These are phyloP conservation scores for Circaetus gallicus DNA, from an alignment of 2,113 vertebrate species.

Conservation along the genomic window DNA sequence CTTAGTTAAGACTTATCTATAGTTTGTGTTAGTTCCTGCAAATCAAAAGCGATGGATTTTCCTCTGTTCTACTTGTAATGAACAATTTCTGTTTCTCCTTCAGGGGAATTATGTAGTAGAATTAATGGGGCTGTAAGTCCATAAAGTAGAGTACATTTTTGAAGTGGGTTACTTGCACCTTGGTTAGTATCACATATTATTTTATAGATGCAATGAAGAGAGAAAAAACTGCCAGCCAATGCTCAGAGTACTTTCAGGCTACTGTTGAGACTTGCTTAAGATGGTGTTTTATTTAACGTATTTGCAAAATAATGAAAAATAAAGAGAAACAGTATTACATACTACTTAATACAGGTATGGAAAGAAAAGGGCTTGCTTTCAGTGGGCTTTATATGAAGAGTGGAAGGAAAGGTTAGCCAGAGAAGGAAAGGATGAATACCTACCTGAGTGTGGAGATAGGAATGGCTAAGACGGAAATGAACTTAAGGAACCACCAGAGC, in stretches of 20 bases:
- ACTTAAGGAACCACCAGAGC: neutral
- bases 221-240: neutral
- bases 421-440: neutral
- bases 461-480: neutral
- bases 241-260: neutral
- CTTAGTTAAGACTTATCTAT: neutral
- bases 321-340: neutral
- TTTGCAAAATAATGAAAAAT: neutral
- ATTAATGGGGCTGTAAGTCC: slow-evolving; percentile 14
- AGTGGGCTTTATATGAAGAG: neutral
- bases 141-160: neutral
- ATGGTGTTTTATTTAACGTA: neutral
- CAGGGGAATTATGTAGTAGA: neutral
- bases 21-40: neutral
- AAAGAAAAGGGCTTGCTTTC: neutral
- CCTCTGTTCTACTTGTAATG: neutral
- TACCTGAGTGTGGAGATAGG: neutral
- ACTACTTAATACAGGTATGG: neutral
- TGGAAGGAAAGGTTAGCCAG: neutral
- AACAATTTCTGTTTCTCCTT: slow-evolving; percentile 16
- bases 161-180: neutral
- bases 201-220: slow-evolving; percentile 1
- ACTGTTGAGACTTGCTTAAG: neutral
- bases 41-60: neutral
- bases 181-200: neutral